Evolutionary conservation across 37 sponge, comb jelly and placozoan genomes (phyloP), one percentile per base, ranked within the genome.

Genomic region (Beroe ovata): DNA sequence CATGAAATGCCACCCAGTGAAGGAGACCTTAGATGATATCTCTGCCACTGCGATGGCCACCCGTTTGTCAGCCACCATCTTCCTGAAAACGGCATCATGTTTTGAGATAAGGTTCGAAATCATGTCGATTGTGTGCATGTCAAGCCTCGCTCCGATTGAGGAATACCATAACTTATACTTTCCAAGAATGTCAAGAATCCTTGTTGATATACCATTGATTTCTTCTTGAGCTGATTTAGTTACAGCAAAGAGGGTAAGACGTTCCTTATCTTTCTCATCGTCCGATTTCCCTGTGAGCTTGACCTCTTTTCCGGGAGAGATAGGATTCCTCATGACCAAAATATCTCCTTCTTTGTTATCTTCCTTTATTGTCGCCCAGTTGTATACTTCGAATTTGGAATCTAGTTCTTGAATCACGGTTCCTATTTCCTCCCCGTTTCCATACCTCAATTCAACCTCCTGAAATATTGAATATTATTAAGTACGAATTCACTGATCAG

Each of bases 361-460:
- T 62, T 62, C 63, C 63, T 62, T 62, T 23, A 62, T 62, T 23
- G 63, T 62, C 20, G 63, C 63, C 63, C 63, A 62, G 63, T 62
- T 62, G 20, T 62, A 62, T 4, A 62, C 23, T 20, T 20, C 63
- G 21, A n/a, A 62, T 25, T 62, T 62, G 8, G 19, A 6, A n/a
- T 62, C 63, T 23, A 62, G 6, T 62, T 25, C 63, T n/a, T 16
- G 28, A 23, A 62, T 62, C 20, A 62, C 20, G 4, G 8, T 16
- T 4, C 23, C 4, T 16, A 62, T 8, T 20, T 4, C 19, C 4
- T 25, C 63, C 20, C 63, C 63, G 29, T 62, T 25, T 4, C 28
- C 63, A 62, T 20, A 25, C 63, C 6, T 21, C 6, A 62, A 14
- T 62, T 25, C 29, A 8, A 62, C 29, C 4, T 62, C 63, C 63